A percentile compares a stretch with the other conserved stretches of the same genome.
Evolutionary conservation across 92 coral and sea anemone species (phyloP).

Genomic region (Epizoanthus fatuus): DNA sequence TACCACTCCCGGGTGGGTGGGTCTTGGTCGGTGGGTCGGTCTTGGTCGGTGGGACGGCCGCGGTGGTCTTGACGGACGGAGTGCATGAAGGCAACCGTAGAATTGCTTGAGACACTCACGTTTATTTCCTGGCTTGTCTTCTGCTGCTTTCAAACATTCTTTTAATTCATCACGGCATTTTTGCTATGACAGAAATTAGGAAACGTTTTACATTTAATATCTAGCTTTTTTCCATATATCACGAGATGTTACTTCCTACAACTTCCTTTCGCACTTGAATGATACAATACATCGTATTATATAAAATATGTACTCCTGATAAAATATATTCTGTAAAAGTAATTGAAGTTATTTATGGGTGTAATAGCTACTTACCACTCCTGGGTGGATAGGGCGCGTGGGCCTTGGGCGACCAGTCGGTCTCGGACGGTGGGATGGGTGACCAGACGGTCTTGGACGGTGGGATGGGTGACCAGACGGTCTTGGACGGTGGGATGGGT

Average conservation of each 20-base stretch:
- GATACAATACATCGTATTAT: background rate
- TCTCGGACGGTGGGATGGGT: too few species aligned
- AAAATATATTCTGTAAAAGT: too few species aligned
- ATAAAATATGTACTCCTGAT: too few species aligned
- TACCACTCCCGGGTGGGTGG: background rate
- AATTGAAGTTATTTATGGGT: too few species aligned
- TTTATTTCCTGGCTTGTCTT: background rate
- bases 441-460: too few species aligned
- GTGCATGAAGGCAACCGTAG: background rate
- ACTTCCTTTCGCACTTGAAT: background rate
- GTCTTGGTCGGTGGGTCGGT: background rate
- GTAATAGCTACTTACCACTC: too few species aligned
- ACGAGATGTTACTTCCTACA: background rate
- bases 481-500: too few species aligned
- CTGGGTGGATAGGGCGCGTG: too few species aligned
- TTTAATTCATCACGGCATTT: background rate
- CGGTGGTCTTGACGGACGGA: background rate
- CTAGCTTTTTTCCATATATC: background rate
- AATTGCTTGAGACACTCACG: background rate
- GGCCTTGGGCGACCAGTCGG: too few species aligned
- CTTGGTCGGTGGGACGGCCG: slow-evolving; percentile 5
- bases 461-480: too few species aligned
- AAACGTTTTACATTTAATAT: background rate
- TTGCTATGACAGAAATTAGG: background rate
- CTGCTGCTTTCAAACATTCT: background rate